These are phyloP conservation scores for Oncorhynchus clarkii DNA, from an alignment of 2,113 vertebrate genomes.

Conservation along the genomic window DNA sequence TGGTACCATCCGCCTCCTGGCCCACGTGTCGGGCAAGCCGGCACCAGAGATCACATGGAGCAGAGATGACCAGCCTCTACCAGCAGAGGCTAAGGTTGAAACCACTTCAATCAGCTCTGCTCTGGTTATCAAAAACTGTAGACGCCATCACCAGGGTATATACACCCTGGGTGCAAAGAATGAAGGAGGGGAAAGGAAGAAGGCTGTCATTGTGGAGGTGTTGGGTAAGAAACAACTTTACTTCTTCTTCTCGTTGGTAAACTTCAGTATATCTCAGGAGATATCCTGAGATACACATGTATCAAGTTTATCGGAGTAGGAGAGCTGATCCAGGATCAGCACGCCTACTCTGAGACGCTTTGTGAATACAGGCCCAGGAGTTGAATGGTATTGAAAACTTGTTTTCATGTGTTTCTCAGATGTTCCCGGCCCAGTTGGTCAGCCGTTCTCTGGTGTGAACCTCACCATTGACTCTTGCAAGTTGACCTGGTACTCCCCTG, in stretches of 20 bases:
- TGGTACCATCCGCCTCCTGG: conserved; percentile 93
- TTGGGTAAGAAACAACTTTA: conserved; percentile 65
- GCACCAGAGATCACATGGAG: conserved; percentile 87
- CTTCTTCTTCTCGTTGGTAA: no score
- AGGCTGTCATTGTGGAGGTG: conserved; percentile 77
- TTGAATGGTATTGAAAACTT: background rate
- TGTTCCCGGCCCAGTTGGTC: conserved; percentile 92
- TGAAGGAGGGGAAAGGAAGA: conserved; percentile 91
- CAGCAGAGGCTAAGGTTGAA: conserved; percentile 89
- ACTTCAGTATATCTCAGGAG: no score
- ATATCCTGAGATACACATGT: no score
- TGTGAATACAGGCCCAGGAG: background rate
- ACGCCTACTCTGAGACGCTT: no score
- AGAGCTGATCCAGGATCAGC: no score
- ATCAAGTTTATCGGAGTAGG: no score
- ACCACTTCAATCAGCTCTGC: conserved; percentile 93
- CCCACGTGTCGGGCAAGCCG: conserved; percentile 97
- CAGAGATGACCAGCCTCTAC: conserved; percentile 84
- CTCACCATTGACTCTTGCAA: conserved; percentile 95
- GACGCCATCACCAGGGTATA: conserved; percentile 89
- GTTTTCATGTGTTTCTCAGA: conserved; percentile 70
- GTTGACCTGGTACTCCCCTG: conserved; percentile 92
- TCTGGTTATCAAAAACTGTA: conserved; percentile 93
- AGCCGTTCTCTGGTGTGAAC: conserved; percentile 90
- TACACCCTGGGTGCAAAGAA: conserved; percentile 96